Conservation (phyloP, 2,113 vertebrate species). For the Sebastes fasciatus region DNA sequence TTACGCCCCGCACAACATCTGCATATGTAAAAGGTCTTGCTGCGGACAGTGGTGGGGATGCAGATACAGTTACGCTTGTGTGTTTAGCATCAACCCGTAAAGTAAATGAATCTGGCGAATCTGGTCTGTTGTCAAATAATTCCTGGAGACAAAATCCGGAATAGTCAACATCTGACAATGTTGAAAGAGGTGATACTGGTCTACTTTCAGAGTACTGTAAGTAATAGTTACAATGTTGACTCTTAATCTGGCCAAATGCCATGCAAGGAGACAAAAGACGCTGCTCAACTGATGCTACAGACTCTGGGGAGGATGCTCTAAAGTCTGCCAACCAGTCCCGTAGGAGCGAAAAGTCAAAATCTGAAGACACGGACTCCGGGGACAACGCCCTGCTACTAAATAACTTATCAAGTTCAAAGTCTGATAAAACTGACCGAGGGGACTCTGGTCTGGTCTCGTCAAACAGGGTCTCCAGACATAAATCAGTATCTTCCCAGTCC, state of each 20-base stretch:
- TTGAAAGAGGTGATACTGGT: too few relatives aligned
- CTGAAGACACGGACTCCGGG: not conserved
- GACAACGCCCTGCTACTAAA: not conserved
- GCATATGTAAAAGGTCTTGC: too few relatives aligned
- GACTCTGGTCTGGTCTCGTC: not conserved
- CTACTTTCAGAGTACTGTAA: too few relatives aligned
- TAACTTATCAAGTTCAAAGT: not conserved
- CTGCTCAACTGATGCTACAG: not conserved
- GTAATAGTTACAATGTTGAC: constrained; percentile 22
- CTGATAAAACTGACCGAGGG: not conserved
- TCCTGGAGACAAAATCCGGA: too few relatives aligned
- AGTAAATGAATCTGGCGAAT: too few relatives aligned
- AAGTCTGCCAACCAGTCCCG: not conserved
- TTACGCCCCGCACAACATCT: too few relatives aligned
- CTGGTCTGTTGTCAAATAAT: too few relatives aligned
- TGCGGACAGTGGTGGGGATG: too few relatives aligned
- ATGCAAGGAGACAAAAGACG: not conserved
- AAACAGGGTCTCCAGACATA: not conserved
- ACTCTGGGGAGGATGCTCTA: not conserved
- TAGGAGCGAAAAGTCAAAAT: not conserved
- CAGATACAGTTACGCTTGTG: too few relatives aligned
- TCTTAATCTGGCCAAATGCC: not conserved
- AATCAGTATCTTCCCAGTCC: not conserved
- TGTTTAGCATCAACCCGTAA: too few relatives aligned
- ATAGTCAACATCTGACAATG: too few relatives aligned